A percentile compares a stretch with the other conserved stretches of the same genome.
These are phyloP conservation scores for Drosophila austrosaltans DNA, from an alignment of 2,888 invertebrate species.

Conservation along the genomic window DNA sequence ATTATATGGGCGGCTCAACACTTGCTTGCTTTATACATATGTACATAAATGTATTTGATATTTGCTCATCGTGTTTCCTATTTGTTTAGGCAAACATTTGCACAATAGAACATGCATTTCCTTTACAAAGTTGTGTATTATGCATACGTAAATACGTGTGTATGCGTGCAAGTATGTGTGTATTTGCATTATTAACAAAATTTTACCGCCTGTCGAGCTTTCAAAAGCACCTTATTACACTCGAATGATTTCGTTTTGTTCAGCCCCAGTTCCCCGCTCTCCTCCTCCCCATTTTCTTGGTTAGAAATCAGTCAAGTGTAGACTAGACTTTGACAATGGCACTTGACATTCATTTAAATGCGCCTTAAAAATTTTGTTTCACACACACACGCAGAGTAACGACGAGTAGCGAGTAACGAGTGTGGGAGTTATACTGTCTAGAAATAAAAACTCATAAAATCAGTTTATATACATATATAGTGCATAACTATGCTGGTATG, in stretches of 20 bases:
- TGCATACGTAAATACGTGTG: slow-evolving; percentile 5
- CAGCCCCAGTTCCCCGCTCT: slow-evolving; percentile 5
- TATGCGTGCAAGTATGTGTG: slow-evolving; percentile 20
- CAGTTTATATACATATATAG: not conserved
- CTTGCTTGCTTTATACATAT: slow-evolving; percentile 8
- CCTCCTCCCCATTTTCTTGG: slow-evolving; percentile 11
- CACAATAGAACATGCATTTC: slow-evolving; percentile 55
- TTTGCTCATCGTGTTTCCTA: slow-evolving; percentile 61
- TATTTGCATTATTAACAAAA: slow-evolving; percentile 52
- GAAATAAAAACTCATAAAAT: not conserved
- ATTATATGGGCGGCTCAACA: slow-evolving; percentile 15
- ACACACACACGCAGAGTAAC: not conserved
- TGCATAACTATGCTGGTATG: too few relatives aligned
- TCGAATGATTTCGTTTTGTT: slow-evolving; percentile 54
- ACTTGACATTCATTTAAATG: slow-evolving; percentile 67
- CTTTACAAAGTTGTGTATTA: slow-evolving; percentile 32
- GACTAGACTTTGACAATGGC: slow-evolving; percentile 50
- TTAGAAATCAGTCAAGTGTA: slow-evolving; percentile 62
- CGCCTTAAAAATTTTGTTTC: slow-evolving; percentile 26
- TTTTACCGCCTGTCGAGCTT: slow-evolving; percentile 58
- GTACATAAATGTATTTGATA: slow-evolving; percentile 21
- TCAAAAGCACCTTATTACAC: slow-evolving; percentile 61
- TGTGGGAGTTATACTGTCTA: not conserved
- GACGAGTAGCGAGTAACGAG: not conserved
- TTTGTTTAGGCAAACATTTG: slow-evolving; percentile 34